phyloP scores from a whole-genome alignment of 2,888 invertebrate species.

The Caenorhabditis becei region DNA sequence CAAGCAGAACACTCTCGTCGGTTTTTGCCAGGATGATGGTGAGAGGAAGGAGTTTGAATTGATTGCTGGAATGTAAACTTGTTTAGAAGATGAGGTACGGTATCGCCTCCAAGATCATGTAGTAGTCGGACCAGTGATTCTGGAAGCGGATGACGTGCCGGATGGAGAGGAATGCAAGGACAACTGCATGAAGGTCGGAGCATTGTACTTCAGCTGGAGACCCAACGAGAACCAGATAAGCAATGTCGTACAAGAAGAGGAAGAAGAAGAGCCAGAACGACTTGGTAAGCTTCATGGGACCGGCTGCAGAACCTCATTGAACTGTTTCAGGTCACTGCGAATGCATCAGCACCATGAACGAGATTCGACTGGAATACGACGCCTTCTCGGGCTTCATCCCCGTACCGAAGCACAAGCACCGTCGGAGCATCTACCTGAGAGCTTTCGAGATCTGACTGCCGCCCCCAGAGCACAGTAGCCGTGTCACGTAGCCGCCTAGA shows the following conservation, averaged over 20 bases:
- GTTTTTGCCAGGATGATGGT: constrained; percentile 68
- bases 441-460: constrained; percentile 33
- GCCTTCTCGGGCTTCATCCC: constrained; percentile 56
- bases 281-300: constrained; percentile 15
- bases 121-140: constrained; percentile 56
- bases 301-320: background rate
- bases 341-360: constrained; percentile 51
- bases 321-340: constrained; percentile 40
- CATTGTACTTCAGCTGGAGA: constrained; percentile 53
- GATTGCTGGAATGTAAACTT: constrained; percentile 57
- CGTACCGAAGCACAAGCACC: constrained; percentile 41
- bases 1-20: constrained; percentile 60
- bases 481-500: constrained; percentile 43
- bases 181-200: constrained; percentile 34
- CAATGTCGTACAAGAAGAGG: constrained; percentile 30
- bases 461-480: background rate
- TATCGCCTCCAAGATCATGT: constrained; percentile 66
- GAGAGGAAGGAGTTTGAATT: constrained; percentile 30
- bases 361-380: constrained; percentile 55
- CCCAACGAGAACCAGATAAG: constrained; percentile 47
- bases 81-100: constrained; percentile 64
- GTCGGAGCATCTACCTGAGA: constrained; percentile 37
- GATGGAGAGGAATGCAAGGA: constrained; percentile 62
- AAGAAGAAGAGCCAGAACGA: constrained; percentile 34
- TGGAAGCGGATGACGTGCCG: constrained; percentile 53